Conservation (phyloP, 2,113 vertebrate species). For the Alethe diademata region DNA sequence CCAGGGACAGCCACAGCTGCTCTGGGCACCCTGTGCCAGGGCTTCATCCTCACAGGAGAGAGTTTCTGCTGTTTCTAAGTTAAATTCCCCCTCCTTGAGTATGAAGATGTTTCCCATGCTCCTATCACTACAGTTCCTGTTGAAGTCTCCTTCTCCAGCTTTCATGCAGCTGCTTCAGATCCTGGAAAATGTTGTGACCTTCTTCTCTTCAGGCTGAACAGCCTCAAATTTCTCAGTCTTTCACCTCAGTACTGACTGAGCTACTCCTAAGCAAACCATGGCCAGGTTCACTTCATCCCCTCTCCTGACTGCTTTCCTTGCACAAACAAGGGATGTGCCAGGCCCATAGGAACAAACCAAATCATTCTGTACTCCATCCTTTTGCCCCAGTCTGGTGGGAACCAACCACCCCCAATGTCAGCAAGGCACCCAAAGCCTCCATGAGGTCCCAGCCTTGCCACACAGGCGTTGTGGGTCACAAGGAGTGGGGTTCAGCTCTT, state of each 20-base stretch:
- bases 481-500: not conserved
- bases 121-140: not conserved
- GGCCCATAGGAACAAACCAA: not conserved
- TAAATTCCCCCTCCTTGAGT: not conserved
- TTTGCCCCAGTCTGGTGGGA: not conserved
- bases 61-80: not conserved
- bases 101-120: not conserved
- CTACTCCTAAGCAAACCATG: not conserved
- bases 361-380: not conserved
- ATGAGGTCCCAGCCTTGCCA: not conserved
- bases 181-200: not conserved
- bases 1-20: not conserved
- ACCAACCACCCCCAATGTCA: not conserved
- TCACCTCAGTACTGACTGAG: not conserved
- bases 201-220: not conserved
- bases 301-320: not conserved
- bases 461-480: not conserved
- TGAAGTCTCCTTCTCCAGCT: not conserved
- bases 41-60: fast-evolving
- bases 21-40: not conserved
- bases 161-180: not conserved
- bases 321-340: not conserved
- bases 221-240: not conserved
- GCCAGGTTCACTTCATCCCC: not conserved
- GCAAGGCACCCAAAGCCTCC: not conserved